Percentiles rank a stretch among this genome's conserved stretches.
These are phyloP conservation scores for Melieria crassipennis DNA, from an alignment of 2,888 invertebrate species.

Conservation along the genomic window DNA sequence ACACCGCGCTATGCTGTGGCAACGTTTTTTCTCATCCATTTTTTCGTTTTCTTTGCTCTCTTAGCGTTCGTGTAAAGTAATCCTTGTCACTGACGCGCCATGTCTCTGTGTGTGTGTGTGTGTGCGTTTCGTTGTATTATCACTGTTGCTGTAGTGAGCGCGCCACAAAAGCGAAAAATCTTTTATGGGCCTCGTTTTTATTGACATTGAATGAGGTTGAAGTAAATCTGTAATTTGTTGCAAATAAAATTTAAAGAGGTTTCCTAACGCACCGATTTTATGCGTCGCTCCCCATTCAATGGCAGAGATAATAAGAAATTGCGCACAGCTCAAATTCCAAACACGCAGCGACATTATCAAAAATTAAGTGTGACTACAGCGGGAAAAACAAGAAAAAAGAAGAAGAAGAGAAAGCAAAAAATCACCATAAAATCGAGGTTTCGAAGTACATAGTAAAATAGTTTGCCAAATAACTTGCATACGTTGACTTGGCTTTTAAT, in stretches of 20 bases:
- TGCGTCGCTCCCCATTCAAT: too few relatives aligned
- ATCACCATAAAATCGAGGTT: too few relatives aligned
- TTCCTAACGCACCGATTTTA: background rate
- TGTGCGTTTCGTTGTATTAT: background rate
- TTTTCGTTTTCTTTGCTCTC: background rate
- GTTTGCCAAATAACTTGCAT: too few relatives aligned
- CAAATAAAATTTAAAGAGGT: background rate
- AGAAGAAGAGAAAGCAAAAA: too few relatives aligned
- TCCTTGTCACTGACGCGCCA: background rate
- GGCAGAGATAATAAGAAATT: too few relatives aligned
- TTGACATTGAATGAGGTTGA: slow-evolving; percentile 4
- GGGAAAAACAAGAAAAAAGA: too few relatives aligned
- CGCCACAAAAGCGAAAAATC: background rate
- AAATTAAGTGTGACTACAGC: too few relatives aligned
- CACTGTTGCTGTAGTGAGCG: background rate
- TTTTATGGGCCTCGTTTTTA: background rate
- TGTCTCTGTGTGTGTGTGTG: background rate
- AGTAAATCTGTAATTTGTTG: slow-evolving; percentile 1
- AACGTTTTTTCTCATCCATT: background rate
- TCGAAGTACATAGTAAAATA: too few relatives aligned
- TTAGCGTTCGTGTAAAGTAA: background rate
- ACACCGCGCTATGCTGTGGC: background rate
- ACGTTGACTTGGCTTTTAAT: too few relatives aligned
- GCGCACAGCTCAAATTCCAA: too few relatives aligned
- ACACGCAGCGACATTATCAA: too few relatives aligned